Percentiles rank a stretch among this genome's conserved stretches.
These are phyloP conservation scores for Coracopsis vasa DNA, from an alignment of 2,113 vertebrate species.

Conservation along the genomic window DNA sequence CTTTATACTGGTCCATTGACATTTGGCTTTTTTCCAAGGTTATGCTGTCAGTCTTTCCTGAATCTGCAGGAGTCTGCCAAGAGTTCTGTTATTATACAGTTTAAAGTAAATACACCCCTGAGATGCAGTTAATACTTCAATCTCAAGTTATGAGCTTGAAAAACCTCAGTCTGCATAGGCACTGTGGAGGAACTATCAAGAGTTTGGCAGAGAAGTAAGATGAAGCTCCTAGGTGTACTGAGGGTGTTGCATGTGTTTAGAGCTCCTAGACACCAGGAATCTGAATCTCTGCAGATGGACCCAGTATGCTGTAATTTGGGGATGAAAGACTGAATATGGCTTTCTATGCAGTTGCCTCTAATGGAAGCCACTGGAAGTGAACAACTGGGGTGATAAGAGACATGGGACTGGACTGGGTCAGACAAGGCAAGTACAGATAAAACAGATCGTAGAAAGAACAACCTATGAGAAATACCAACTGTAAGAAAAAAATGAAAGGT, in stretches of 20 bases:
- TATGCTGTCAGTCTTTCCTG: neutral
- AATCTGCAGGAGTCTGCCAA: neutral
- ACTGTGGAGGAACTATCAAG: neutral
- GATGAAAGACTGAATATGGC: neutral
- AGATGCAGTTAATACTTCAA: neutral
- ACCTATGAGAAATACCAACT: neutral
- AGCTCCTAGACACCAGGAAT: neutral
- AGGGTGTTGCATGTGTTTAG: neutral
- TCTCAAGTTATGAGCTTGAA: neutral
- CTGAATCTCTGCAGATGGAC: neutral
- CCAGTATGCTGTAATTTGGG: neutral
- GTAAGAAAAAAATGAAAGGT: neutral
- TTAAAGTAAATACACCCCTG: neutral
- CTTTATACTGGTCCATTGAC: neutral
- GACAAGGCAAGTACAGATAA: neutral
- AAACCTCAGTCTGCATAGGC: neutral
- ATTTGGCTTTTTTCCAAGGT: neutral
- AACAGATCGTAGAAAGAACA: neutral
- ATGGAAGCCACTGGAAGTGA: neutral
- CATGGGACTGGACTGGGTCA: neutral
- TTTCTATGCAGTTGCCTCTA: neutral
- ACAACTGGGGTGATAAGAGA: neutral
- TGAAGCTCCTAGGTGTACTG: neutral
- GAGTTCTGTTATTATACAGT: neutral
- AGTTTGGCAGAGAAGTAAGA: neutral